Conservation (phyloP, 1,140 invertebrate species). For the Whitmania pigra region DNA sequence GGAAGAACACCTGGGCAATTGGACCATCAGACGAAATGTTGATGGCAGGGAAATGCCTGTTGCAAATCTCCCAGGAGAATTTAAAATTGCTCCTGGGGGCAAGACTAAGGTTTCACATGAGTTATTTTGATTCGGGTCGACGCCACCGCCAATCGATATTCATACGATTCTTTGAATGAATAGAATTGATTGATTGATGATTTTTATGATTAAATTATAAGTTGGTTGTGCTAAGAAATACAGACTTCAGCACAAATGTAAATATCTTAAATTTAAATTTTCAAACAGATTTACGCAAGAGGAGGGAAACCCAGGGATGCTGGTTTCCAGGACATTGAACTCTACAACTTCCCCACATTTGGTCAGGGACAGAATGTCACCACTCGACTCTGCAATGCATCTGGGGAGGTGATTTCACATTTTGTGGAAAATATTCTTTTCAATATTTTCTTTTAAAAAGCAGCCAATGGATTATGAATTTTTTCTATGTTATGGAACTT, state of each 20-base stretch:
- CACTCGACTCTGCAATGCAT: neutral
- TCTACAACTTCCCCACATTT: constrained; percentile 10
- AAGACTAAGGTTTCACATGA: constrained; percentile 17
- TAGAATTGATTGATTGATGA: no score
- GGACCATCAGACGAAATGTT: constrained; percentile 32
- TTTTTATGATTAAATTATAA: no score
- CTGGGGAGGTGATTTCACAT: constrained; percentile 3
- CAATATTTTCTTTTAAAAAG: neutral
- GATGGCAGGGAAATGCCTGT: constrained; percentile 26
- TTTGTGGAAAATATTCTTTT: neutral
- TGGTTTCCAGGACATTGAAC: neutral
- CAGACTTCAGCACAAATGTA: no score
- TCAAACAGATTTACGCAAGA: constrained; percentile 2
- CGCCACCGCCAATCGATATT: no score
- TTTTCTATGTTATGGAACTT: neutral
- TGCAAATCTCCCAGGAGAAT: constrained; percentile 1
- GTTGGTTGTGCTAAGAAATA: no score
- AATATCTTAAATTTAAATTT: no score
- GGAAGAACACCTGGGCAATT: constrained; percentile 29
- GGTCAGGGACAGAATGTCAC: constrained; percentile 3
- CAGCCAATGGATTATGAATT: no score
- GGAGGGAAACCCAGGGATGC: neutral
- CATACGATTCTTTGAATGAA: no score
- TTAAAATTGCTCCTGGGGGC: constrained; percentile 14
- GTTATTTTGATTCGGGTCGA: no score